Conservation (phyloP, 2,888 invertebrate species). For the Tiliacea citrago region DNA sequence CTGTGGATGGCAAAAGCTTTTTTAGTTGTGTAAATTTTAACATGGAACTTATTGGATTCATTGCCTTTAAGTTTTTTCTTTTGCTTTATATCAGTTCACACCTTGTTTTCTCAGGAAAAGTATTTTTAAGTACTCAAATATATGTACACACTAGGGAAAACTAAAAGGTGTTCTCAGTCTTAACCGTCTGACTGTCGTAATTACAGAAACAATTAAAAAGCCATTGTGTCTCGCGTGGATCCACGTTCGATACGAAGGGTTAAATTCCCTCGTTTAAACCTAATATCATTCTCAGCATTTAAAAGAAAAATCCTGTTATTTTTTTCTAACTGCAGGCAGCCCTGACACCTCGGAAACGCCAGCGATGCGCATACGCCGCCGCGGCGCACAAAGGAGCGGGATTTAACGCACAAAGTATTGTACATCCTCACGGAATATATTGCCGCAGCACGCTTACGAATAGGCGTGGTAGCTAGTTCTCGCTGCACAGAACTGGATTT, state of each 20-base stretch:
- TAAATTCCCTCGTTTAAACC: no score
- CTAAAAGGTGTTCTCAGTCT: no score
- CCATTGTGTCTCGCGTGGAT: no score
- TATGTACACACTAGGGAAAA: neutral
- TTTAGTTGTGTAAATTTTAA: neutral
- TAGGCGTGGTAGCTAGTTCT: constrained; percentile 75
- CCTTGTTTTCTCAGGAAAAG: neutral
- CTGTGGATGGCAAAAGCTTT: neutral
- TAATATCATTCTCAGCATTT: neutral
- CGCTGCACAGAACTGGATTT: constrained; percentile 71
- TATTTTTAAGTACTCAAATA: neutral
- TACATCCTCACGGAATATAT: constrained; percentile 79
- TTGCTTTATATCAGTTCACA: no score
- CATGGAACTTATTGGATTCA: neutral
- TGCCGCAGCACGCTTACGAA: constrained; percentile 74
- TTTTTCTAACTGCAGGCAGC: constrained; percentile 49
- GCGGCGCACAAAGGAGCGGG: constrained; percentile 74
- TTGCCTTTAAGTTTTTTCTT: neutral
- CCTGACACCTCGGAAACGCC: constrained; percentile 68
- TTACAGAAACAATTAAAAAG: no score
- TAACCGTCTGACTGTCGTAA: no score
- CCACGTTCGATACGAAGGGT: no score
- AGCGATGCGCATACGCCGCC: constrained; percentile 61
- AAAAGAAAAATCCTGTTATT: neutral
- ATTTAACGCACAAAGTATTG: constrained; percentile 74